phyloP scores from a whole-genome alignment of 2,797 vertebrate species.

The Falco naumanni region DNA sequence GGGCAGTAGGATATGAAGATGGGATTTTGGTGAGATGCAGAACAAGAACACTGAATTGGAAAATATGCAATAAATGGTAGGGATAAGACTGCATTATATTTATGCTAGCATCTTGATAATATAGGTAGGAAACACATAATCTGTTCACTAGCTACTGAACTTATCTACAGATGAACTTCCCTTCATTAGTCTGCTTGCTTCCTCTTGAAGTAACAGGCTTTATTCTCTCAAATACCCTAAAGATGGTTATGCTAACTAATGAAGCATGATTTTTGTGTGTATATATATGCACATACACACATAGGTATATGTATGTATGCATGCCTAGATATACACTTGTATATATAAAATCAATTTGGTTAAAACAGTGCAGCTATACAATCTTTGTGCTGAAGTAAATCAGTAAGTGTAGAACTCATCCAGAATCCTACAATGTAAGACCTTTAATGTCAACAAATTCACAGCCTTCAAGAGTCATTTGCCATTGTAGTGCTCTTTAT shows the following conservation, averaged over 20 bases:
- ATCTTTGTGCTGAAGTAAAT: not conserved
- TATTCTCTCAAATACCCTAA: not conserved
- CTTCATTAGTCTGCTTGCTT: not conserved
- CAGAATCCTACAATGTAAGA: not conserved
- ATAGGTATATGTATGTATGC: too few species aligned
- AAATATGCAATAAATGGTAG: not conserved
- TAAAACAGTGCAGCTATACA: not conserved
- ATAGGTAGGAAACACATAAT: fast-evolving
- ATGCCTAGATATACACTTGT: not conserved
- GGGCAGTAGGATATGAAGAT: not conserved
- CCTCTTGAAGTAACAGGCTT: not conserved
- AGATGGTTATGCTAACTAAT: not conserved
- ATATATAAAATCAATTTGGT: not conserved
- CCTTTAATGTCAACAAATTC: not conserved
- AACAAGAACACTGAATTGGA: not conserved
- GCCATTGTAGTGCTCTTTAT: not conserved
- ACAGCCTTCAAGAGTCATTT: not conserved
- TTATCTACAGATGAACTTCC: fast-evolving
- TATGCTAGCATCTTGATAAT: not conserved
- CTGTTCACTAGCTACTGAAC: not conserved
- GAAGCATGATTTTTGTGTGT: not conserved
- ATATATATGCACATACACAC: fast-evolving
- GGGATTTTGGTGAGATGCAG: not conserved
- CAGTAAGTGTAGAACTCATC: not conserved
- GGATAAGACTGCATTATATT: not conserved